These are phyloP conservation scores for Drosophila glabriapex DNA, from an alignment of 2,888 invertebrate species.

Conservation along the genomic window DNA sequence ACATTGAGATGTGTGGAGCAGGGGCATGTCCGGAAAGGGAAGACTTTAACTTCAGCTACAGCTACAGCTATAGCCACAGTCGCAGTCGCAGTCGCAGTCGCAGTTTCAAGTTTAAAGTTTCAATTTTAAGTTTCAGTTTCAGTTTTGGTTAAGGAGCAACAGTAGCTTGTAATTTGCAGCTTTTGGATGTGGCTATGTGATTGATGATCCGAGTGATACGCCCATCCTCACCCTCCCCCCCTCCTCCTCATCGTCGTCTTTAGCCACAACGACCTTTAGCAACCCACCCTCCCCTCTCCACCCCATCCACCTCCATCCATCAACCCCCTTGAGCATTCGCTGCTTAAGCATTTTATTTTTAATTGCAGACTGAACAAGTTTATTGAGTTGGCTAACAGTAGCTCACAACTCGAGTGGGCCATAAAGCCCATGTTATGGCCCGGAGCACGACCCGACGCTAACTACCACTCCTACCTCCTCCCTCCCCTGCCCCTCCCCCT, in stretches of 20 bases:
- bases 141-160: conserved; percentile 34
- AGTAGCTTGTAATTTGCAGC: conserved; percentile 12
- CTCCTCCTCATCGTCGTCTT: background rate
- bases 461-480: background rate
- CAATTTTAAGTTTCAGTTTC: conserved; percentile 1
- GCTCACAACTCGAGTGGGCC: conserved; percentile 34
- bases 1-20: conserved; percentile 29
- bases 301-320: background rate
- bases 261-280: conserved; percentile 45
- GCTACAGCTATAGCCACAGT: background rate
- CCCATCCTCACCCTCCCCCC: conserved; percentile 15
- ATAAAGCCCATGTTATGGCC: conserved; percentile 29
- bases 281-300: background rate
- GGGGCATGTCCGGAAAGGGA: background rate
- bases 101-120: conserved; percentile 4
- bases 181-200: conserved; percentile 22
- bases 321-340: background rate
- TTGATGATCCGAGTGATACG: conserved; percentile 46
- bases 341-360: conserved; percentile 29
- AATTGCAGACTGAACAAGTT: conserved; percentile 53
- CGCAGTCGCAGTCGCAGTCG: background rate
- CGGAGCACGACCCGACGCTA: conserved; percentile 22
- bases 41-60: background rate
- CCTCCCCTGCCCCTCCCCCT: background rate
- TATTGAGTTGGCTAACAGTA: conserved; percentile 55